Conservation (phyloP, 2,113 vertebrate genomes). For the Nyctibius bracteatus region DNA sequence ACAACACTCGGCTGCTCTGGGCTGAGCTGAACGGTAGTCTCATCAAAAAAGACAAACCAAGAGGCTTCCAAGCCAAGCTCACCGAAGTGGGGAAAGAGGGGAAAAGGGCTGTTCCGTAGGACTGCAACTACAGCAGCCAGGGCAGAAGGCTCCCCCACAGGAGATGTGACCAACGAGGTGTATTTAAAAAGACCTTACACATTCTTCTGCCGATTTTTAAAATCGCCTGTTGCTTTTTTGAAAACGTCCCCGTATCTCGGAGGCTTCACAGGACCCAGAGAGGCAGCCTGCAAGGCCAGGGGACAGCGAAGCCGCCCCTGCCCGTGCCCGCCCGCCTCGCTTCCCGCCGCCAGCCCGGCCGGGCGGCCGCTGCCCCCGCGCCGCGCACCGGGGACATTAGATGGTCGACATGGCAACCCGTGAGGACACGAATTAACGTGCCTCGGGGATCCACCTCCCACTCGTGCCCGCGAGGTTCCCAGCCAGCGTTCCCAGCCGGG, state of each 20-base stretch:
- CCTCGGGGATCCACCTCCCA: too few relatives aligned
- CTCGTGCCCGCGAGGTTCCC: rapidly evolving
- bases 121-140: not conserved
- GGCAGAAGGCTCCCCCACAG: not conserved
- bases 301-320: not conserved
- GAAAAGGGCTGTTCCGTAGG: not conserved
- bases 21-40: not conserved
- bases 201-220: not conserved
- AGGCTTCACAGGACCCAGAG: not conserved
- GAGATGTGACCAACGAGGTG: not conserved
- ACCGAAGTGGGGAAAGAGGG: not conserved
- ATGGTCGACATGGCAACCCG: not conserved
- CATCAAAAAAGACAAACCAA: not conserved
- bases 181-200: not conserved
- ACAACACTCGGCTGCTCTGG: not conserved
- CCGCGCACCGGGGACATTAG: not conserved
- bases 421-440: not conserved
- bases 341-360: not conserved
- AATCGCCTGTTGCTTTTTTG: not conserved
- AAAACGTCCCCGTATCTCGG: not conserved
- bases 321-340: not conserved
- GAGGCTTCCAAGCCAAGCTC: not conserved
- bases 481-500: not conserved
- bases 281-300: not conserved
- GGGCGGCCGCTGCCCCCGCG: not conserved